phyloP scores from a whole-genome alignment of 1,140 invertebrate species.

The Drosophila equinoxialis region DNA sequence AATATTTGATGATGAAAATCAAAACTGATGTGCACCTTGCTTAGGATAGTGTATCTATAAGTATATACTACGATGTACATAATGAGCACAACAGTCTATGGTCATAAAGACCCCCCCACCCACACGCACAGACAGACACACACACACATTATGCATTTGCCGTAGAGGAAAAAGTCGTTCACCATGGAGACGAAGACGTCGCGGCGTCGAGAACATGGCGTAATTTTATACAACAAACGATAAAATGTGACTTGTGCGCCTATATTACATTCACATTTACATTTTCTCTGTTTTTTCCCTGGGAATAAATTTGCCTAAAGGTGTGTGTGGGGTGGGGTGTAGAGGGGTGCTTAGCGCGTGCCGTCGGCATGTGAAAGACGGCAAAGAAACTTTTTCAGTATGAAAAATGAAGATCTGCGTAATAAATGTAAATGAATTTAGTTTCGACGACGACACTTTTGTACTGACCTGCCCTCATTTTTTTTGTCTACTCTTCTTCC shows the following conservation, averaged over 20 bases:
- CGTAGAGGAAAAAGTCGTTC: background rate
- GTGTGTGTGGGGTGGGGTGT: background rate
- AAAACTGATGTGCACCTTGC: background rate
- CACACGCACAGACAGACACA: background rate
- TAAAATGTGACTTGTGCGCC: conserved; percentile 35
- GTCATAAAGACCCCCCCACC: background rate
- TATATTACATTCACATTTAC: conserved; percentile 56
- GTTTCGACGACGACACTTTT: conserved; percentile 29
- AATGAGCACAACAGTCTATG: conserved; percentile 3
- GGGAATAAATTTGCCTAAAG: conserved; percentile 19
- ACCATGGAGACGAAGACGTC: background rate
- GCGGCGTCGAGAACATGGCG: conserved; percentile 1
- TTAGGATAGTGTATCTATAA: background rate
- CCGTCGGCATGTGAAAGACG: conserved; percentile 44
- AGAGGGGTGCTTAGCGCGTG: conserved; percentile 45
- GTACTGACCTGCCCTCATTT: conserved; percentile 55
- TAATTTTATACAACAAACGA: conserved; percentile 17
- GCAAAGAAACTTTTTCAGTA: background rate
- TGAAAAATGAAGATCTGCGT: conserved; percentile 25
- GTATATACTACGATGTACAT: background rate
- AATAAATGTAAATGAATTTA: conserved; percentile 59
- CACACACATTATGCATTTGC: background rate
- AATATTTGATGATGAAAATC: too few relatives aligned
- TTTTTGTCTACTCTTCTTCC: too few relatives aligned
- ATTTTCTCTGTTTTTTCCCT: conserved; percentile 18